Base-by-base conservation (phyloP, 2,113 vertebrate species). In the Dicrurus megarhynchus region DNA sequence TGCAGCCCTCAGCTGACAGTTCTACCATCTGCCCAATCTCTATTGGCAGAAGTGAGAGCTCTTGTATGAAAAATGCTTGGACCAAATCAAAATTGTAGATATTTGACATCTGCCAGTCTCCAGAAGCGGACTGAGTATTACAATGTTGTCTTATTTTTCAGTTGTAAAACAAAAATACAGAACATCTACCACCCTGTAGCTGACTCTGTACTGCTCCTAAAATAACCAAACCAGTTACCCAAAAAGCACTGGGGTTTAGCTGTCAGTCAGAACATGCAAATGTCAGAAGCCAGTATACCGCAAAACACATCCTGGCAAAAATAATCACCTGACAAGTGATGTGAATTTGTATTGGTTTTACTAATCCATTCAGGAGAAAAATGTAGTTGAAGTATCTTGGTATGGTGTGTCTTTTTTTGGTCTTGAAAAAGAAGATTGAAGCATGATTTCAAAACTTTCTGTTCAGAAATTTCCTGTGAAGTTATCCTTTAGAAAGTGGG, bases 1-100 rank as follows among this genome's bases (percentile, higher is more conserved):
- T 95, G 89, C 95, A 97, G n/a, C 78, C 85, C 86, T 90, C 86
- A 73, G 76, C 68, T 93, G 96, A 93, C 90, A 94, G 92, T 96
- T 93, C 69, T 33, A 49, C 87, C 95, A 94, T 97, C 97, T 97
- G 95, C 97, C 96, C 89, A 95, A 80, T 94, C 91, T 95, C 61
- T 78, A 7, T 11, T 87, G 90, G 86, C 68, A 94, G 67, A 87
- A 95, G 46, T 35, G 74, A 64, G 44, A 60, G 86, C 64, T 95
- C 96, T 90, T 96, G 60, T 86, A 82, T 28, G 37, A 96, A 87
- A 83, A 93, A 78, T 78, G 60, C 90, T 96, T 96, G 88, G 90
- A 93, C 73, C 44, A 90, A 89, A 95, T 84, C 10, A 92, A 91
- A 95, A 91, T 55, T 5, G 3, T 60, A 77, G 49, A 84, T 90